phyloP scores from a whole-genome alignment of 2,113 vertebrate species.

The Microcebus ravelobensis region DNA sequence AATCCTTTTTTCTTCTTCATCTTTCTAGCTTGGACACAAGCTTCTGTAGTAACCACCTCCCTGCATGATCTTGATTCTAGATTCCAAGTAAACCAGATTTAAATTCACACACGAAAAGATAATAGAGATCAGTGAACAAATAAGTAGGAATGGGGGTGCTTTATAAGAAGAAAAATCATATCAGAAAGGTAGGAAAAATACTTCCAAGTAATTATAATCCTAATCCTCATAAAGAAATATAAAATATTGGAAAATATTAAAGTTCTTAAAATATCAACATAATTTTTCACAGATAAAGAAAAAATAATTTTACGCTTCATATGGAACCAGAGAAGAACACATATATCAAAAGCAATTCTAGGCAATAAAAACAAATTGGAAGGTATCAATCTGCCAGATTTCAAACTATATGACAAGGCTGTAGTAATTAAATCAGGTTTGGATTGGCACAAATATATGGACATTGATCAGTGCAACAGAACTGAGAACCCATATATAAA shows the following conservation, averaged over 20 bases:
- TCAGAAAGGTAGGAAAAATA: neutral
- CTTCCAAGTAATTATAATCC: neutral
- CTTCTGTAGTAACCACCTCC: neutral
- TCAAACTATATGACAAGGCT: too few species aligned
- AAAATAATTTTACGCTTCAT: too few species aligned
- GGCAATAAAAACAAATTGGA: too few species aligned
- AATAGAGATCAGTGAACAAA: neutral
- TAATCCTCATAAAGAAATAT: neutral
- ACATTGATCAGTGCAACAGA: too few species aligned
- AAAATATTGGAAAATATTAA: neutral
- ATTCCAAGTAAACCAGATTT: neutral
- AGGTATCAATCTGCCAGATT: too few species aligned
- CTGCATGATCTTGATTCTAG: neutral
- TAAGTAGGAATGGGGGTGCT: neutral
- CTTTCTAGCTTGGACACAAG: neutral
- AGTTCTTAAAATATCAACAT: neutral
- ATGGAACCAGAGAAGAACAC: too few species aligned
- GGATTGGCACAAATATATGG: too few species aligned
- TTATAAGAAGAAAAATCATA: neutral
- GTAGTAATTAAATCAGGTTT: too few species aligned
- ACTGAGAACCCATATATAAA: too few species aligned
- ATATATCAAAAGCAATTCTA: too few species aligned
- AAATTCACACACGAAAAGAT: neutral
- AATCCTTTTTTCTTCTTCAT: neutral
- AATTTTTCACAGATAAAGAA: too few species aligned